Evolutionary conservation across 2,113 vertebrate species (phyloP).

Genomic region (Antennarius striatus): DNA sequence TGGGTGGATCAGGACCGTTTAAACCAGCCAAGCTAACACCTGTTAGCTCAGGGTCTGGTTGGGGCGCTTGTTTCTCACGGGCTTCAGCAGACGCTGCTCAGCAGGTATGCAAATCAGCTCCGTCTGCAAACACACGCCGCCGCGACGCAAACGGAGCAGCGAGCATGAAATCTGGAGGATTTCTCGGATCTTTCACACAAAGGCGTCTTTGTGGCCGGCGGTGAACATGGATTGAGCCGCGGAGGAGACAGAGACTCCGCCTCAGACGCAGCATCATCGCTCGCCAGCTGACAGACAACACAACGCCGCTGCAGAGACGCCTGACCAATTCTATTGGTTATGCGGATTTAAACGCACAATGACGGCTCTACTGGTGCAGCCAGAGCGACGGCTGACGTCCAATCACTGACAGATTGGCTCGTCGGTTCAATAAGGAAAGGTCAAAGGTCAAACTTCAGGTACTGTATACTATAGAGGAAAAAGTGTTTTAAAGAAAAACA

Average conservation of each 20-base stretch:
- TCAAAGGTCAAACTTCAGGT: neutral
- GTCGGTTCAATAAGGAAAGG: neutral
- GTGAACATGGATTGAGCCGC: constrained; percentile 53
- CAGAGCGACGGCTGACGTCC: too few relatives aligned
- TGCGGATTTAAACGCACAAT: constrained; percentile 47
- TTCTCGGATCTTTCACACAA: constrained; percentile 69
- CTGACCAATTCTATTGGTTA: constrained; percentile 61
- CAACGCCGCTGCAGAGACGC: constrained; percentile 39
- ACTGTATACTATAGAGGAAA: neutral
- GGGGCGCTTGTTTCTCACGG: constrained; percentile 32
- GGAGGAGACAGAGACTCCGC: constrained; percentile 42
- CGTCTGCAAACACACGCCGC: constrained; percentile 46
- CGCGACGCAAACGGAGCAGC: constrained; percentile 57
- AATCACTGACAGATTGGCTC: too few relatives aligned
- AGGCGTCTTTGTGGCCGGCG: constrained; percentile 67
- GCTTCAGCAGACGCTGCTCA: constrained; percentile 24
- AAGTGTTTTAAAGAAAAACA: neutral
- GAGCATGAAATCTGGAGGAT: constrained; percentile 74
- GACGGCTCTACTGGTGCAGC: constrained; percentile 20
- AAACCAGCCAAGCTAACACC: constrained; percentile 18
- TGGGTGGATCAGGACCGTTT: neutral
- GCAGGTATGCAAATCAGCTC: constrained; percentile 67
- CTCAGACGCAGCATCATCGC: constrained; percentile 24
- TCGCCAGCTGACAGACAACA: constrained; percentile 59
- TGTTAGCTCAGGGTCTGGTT: constrained; percentile 23